Evolutionary conservation across 2,888 invertebrate species (phyloP), one percentile per base, ranked within the genome.

Genomic region (Drosophila colorata): DNA sequence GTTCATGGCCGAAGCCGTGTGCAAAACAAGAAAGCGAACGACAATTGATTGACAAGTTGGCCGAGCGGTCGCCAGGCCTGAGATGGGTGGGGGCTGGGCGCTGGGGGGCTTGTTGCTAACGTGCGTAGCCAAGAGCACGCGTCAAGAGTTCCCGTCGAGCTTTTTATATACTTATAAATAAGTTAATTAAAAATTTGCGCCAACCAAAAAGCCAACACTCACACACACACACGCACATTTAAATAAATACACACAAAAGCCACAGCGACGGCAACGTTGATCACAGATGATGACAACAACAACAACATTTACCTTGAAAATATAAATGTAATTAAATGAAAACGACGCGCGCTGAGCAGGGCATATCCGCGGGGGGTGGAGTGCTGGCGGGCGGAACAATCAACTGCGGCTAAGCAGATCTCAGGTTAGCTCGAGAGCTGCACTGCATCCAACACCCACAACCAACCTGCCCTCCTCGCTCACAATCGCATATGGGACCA

Each of bases 31-130:
- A 66, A 67, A 66, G 28, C 38, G 48, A 47, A 63, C 85, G 82
- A 83, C 85, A 87, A 63, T 72, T 83, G 83, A 83, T 85, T 85
- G 83, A 85, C 85, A 87, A 82, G 49, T 85, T 85, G 83, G 87
- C 83, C 74, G 35, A 79, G 65, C 67, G 57, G 53, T 20, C 61
- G 43, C 23, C 35, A n/a, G 13, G 8, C n/a, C 28, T 5, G 43
- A 7, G 25, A 16, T 14, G n/a, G 8, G 9, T 1, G 8, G 18
- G 16, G 48, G 43, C 43, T 41, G 44, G 18, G 18, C 9, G n/a
- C n/a, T 23, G 20, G 20, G 20, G 16, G 48, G 40, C n/a, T n/a
- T 20, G 25, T 9, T 47, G 53, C 37, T 55, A 43, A 55, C 38
- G 46, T 61, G 57, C 78, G 76, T 74, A 57, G 61, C 72, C 31